These are phyloP conservation scores for Gulo gulo DNA, from an alignment of 2,113 vertebrate genomes.

Conservation along the genomic window DNA sequence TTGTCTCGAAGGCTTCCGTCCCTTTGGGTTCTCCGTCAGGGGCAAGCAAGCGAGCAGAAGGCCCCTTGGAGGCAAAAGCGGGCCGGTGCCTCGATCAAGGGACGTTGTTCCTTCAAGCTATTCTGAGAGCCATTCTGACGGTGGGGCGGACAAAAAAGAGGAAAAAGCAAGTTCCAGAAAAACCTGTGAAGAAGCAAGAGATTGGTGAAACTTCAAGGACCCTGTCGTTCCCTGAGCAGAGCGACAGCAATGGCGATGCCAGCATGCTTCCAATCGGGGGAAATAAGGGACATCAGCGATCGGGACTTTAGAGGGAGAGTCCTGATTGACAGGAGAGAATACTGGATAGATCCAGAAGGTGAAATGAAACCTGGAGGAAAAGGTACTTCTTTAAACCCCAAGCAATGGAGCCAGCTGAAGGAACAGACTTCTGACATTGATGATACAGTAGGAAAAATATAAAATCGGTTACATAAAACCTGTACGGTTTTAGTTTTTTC, in stretches of 20 bases:
- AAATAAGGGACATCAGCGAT: constrained; percentile 95
- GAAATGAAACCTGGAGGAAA: constrained; percentile 99
- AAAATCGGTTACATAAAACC: constrained; percentile 66
- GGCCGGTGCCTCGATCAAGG: background rate
- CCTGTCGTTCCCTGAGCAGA: background rate
- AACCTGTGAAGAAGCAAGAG: background rate
- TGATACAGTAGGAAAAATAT: constrained; percentile 93
- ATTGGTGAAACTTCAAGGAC: background rate
- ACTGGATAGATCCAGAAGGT: constrained; percentile 95
- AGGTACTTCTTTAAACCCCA: constrained; percentile 97
- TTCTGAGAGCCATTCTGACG: background rate
- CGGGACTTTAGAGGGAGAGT: constrained; percentile 97
- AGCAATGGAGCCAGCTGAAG: constrained; percentile 97
- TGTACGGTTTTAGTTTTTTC: constrained; percentile 73
- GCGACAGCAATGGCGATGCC: background rate
- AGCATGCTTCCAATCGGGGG: constrained; percentile 90
- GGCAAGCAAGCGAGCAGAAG: background rate
- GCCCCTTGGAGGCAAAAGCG: background rate
- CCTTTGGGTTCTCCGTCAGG: background rate
- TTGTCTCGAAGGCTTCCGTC: background rate
- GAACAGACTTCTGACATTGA: constrained; percentile 98
- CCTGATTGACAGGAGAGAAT: constrained; percentile 96
- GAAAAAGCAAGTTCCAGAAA: background rate
- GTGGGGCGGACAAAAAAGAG: background rate
- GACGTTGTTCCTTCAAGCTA: background rate